Base-by-base conservation (phyloP, 1,140 invertebrate genomes). In the Drosophila nannoptera region DNA sequence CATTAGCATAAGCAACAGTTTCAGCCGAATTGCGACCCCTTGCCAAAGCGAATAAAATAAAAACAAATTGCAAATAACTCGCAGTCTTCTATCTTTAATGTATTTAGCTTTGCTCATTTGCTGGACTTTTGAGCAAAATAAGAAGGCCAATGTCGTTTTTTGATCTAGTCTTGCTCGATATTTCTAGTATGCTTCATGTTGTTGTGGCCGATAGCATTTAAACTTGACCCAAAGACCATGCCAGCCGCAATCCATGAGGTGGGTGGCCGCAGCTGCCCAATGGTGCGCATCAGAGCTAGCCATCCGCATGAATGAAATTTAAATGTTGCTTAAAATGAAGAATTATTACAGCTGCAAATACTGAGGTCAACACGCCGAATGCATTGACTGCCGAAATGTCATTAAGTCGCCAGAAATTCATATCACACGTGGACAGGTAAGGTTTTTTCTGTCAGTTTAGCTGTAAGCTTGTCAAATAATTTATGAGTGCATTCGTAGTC, bases 91-190 rank as follows among this genome's bases (percentile, higher is more conserved):
- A 80, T 63, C 78, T 75, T 75, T 63, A 63, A 31, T 77, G 65
- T 81, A 16, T 64, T 67, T 45, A 61, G 66, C 45, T 52, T 53
- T 66, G 56, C 14, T 11, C 56, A 35, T 36, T 45, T 46, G 16
- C 14, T 61, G 42, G 56, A 46, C 66, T 46, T 54, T 70, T 36
- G 52, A 64, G 67, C 71, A 49, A 63, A 77, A 42, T 67, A 87
- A 84, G 76, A 74, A 78, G 83, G 83, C 87, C 83, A 87, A 87
- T 87, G 83, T 31, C 84, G 83, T 87, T 87, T 87, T 83, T 87
- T 87, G 83, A 87, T 87, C 83, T 87, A 87, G 76, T 77, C 83
- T 70, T 62, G 35, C 46, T 69, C 50, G 80, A 71, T 77, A 62
- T 84, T 81, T 77, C 73, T 86, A 84, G 73, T 63, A 67, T 63